Evolutionary conservation across 2,888 invertebrate genomes (phyloP), one percentile per base, ranked within the genome.

Genomic region (Agrenia bidenticulata): DNA sequence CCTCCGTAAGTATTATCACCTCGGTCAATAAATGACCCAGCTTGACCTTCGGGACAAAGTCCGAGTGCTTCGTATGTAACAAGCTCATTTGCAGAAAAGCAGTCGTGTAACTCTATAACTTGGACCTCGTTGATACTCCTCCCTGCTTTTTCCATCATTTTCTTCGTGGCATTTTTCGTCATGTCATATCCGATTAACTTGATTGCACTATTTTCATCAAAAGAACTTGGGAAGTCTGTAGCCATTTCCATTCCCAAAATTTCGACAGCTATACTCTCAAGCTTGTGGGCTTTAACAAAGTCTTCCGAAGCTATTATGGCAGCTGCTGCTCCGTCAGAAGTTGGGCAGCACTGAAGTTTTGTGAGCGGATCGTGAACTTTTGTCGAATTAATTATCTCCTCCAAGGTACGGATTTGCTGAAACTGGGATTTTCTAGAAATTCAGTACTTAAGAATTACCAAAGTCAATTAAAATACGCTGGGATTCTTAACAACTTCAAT

Each of bases 1-100:
- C 99, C 99, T 32, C 98, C 91, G 77, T 99, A 99, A 0, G 99
- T 99, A 80, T 98, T 99, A 79, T 97, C 91, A 0, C 94, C 94
- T 4, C 88, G 85, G 80, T 99, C 98, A 70, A 99, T 87, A 70
- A 99, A 85, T 77, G 91, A 90, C 13, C 90, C 94, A 0, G 92
- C 98, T 81, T 93, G 88, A 21, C 97, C 97, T 74, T 86, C 88
- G 15, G 87, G 85, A 79, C 97, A 98, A 5, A 97, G 81, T 51
- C 97, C 95, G 21, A 99, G 84, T 0, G 95, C 97, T 83, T 99
- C 98, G 77, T 99, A 99, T 0, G 96, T 96, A 61, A 99, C 89
- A 73, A 99, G 81, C 80, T 99, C 99, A 80, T 99, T 99, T 5
- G 93, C 89, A 5, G 97, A 94, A 81, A 99, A 99, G 80, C 99